Conservation (phyloP, 53 echinoderm and acorn worm species). For the Hippasteria phrygiana region DNA sequence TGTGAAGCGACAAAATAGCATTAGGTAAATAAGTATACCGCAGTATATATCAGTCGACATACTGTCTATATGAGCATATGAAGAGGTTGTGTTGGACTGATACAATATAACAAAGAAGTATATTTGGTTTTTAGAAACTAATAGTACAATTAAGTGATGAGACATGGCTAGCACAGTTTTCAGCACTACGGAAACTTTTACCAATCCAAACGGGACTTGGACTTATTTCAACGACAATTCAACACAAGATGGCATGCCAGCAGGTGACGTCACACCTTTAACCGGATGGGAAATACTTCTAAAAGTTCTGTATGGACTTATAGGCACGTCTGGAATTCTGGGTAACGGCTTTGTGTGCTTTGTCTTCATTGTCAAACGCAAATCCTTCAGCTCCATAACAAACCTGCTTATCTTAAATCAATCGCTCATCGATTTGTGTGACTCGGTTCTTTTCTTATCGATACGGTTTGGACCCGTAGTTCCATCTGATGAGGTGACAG, state of each 20-base stretch:
- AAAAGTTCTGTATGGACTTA: constrained; percentile 71
- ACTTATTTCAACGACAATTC: neutral
- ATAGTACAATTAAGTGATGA: too few species aligned
- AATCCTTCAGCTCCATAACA: constrained; percentile 79
- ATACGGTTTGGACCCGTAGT: constrained; percentile 49
- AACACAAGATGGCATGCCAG: neutral
- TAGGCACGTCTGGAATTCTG: constrained; percentile 74
- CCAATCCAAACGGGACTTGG: neutral
- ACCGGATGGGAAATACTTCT: constrained; percentile 40
- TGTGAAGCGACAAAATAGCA: too few species aligned
- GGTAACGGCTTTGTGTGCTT: constrained; percentile 84
- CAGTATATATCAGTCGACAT: too few species aligned
- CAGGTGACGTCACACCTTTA: constrained; percentile 22
- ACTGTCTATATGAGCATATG: too few species aligned
- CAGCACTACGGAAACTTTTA: neutral
- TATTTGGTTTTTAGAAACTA: too few species aligned
- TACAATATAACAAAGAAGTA: too few species aligned
- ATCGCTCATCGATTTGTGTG: constrained; percentile 74
- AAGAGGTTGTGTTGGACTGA: too few species aligned
- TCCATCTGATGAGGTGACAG: constrained; percentile 6
- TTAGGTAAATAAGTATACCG: too few species aligned
- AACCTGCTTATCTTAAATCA: constrained; percentile 77
- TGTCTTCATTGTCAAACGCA: constrained; percentile 77
- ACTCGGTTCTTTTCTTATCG: constrained; percentile 72
- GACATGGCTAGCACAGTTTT: neutral